These are phyloP conservation scores for Enteromius fasciolatus DNA, from an alignment of 2,797 vertebrate genomes.

Conservation along the genomic window DNA sequence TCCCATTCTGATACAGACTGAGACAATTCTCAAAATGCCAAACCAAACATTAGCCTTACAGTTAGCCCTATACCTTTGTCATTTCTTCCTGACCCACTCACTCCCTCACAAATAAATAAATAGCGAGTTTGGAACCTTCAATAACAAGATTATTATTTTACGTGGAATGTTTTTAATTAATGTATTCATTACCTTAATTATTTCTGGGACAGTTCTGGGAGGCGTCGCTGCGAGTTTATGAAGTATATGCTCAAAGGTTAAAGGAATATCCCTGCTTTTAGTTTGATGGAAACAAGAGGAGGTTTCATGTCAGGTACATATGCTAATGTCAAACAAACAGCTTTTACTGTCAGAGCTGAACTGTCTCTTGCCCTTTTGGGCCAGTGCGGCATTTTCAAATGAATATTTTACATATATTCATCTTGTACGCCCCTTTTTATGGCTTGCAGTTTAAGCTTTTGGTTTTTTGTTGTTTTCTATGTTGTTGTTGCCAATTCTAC, in stretches of 20 bases:
- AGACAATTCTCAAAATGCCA: conserved; percentile 34
- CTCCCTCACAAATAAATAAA: background rate
- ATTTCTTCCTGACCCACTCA: background rate
- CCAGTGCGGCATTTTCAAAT: background rate
- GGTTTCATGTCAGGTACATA: background rate
- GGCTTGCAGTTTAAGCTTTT: background rate
- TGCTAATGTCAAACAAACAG: background rate
- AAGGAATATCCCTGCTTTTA: background rate
- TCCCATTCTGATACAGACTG: no score
- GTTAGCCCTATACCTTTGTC: background rate
- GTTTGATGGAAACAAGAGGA: background rate
- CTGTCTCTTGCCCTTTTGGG: background rate
- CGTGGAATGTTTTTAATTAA: background rate
- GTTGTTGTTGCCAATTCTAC: background rate
- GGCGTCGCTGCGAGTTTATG: background rate
- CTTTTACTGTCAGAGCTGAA: background rate
- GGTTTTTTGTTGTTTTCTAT: background rate
- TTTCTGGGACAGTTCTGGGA: background rate
- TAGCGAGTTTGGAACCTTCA: background rate
- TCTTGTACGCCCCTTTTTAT: background rate
- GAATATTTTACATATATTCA: background rate
- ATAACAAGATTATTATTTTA: background rate
- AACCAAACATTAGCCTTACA: conserved; percentile 43
- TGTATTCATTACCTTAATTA: background rate
- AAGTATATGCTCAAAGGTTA: background rate